Evolutionary conservation across 2,113 vertebrate species (phyloP).

Genomic region (Poecilia latipinna): DNA sequence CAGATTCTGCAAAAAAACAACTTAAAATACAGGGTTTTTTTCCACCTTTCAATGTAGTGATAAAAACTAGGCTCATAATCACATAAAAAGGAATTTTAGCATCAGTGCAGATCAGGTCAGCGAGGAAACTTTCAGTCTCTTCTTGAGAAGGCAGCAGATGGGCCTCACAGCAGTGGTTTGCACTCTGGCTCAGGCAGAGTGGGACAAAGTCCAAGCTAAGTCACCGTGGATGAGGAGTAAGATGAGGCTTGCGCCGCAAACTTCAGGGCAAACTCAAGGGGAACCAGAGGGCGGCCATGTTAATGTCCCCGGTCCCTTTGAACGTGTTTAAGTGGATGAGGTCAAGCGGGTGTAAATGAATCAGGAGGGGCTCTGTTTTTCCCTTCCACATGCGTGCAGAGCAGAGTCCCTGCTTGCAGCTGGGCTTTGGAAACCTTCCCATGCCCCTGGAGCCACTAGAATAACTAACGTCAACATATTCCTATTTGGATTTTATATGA

Average conservation of each 20-base stretch:
- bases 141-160: not conserved
- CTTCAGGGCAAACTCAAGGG: conserved; percentile 8
- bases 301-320: conserved; percentile 22
- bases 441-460: too few species aligned
- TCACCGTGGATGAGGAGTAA: not conserved
- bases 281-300: conserved; percentile 39
- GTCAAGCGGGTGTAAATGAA: conserved; percentile 57
- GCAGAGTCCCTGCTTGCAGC: conserved; percentile 17
- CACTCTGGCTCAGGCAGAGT: not conserved
- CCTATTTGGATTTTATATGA: too few species aligned
- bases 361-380: conserved; percentile 38
- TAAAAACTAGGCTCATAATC: not conserved
- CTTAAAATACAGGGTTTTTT: not conserved
- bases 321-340: conserved; percentile 42
- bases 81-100: not conserved
- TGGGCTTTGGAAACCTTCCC: not conserved
- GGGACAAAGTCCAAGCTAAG: conserved; percentile 4
- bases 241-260: conserved; percentile 6
- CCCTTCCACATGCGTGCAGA: conserved; percentile 19
- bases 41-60: conserved; percentile 3
- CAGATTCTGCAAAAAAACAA: too few species aligned
- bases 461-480: too few species aligned
- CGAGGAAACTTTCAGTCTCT: not conserved
- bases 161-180: not conserved
- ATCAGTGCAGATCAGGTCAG: not conserved